A percentile compares a stretch with the other conserved stretches of the same genome.
Evolutionary conservation across 2,113 vertebrate species (phyloP).

Genomic region (Pangasianodon hypophthalmus): DNA sequence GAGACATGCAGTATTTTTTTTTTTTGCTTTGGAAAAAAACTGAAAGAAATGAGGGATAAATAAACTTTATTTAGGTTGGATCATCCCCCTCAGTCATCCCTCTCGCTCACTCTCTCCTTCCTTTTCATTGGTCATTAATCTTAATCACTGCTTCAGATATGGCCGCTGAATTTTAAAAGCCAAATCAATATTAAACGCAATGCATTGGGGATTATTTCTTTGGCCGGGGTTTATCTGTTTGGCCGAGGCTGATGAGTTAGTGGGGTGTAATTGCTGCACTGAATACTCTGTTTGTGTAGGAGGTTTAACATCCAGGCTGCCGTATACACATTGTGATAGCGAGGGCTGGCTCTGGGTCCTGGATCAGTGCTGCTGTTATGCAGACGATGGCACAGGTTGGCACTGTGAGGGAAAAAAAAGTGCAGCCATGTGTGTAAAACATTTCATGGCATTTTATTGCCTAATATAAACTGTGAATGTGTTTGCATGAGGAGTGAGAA

Average conservation of each 20-base stretch:
- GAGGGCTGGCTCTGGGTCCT: background rate
- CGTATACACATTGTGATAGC: constrained; percentile 4
- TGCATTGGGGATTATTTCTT: constrained; percentile 41
- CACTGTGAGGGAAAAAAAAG: background rate
- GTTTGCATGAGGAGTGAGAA: background rate
- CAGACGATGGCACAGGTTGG: constrained; percentile 1
- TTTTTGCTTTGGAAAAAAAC: constrained; percentile 21
- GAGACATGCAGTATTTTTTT: constrained; percentile 34
- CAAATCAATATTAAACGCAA: constrained; percentile 49
- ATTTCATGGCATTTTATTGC: background rate
- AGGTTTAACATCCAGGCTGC: constrained; percentile 13
- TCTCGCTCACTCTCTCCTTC: background rate
- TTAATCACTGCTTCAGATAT: constrained; percentile 43
- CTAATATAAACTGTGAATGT: constrained; percentile 1
- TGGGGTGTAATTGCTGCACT: constrained; percentile 46
- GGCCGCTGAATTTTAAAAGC: constrained; percentile 44
- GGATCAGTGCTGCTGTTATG: constrained; percentile 1
- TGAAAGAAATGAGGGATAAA: constrained; percentile 36
- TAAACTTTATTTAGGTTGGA: constrained; percentile 37
- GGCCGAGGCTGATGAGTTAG: constrained; percentile 36
- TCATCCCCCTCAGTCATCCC: constrained; percentile 24
- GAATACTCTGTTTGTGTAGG: constrained; percentile 44
- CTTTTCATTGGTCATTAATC: constrained; percentile 46
- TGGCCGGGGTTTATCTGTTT: constrained; percentile 44
- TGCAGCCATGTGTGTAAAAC: constrained; percentile 12